A percentile compares a stretch with the other conserved stretches of the same genome.
phyloP scores from a whole-genome alignment of 2,113 vertebrate species.

The Ardeotis arabs region DNA sequence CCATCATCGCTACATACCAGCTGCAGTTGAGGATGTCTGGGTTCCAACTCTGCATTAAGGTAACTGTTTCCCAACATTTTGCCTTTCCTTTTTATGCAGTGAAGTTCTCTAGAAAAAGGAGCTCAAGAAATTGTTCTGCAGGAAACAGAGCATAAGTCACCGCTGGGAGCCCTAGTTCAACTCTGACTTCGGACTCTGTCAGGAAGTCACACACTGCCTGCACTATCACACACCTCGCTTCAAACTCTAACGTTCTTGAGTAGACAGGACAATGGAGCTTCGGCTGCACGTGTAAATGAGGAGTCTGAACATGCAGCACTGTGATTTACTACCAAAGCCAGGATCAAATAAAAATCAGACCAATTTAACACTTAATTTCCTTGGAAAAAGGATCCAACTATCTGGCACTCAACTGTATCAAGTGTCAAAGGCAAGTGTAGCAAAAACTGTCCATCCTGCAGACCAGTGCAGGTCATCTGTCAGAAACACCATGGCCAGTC shows the following conservation, averaged over 20 bases:
- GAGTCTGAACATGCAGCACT: not conserved
- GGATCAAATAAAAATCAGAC: not conserved
- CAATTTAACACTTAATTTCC: not conserved
- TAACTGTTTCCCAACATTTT: not conserved
- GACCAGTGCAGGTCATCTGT: not conserved
- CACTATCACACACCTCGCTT: not conserved
- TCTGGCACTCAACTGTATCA: not conserved
- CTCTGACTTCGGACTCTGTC: not conserved
- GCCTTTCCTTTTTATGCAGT: not conserved
- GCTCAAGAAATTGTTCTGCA: not conserved
- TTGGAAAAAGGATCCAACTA: not conserved
- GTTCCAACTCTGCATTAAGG: not conserved
- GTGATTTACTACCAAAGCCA: not conserved
- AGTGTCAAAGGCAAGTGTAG: not conserved
- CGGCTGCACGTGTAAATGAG: accelerated
- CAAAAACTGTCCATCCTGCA: not conserved
- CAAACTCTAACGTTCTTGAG: not conserved
- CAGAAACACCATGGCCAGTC: not conserved
- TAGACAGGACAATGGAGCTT: not conserved
- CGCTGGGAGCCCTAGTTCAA: accelerated
- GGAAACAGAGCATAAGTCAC: not conserved
- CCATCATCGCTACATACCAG: not conserved
- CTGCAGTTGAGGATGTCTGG: not conserved
- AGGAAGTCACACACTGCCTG: not conserved
- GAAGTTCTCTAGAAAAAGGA: not conserved